Evolutionary conservation across 2,888 invertebrate genomes (phyloP).

Genomic region (Nysson spinosus): DNA sequence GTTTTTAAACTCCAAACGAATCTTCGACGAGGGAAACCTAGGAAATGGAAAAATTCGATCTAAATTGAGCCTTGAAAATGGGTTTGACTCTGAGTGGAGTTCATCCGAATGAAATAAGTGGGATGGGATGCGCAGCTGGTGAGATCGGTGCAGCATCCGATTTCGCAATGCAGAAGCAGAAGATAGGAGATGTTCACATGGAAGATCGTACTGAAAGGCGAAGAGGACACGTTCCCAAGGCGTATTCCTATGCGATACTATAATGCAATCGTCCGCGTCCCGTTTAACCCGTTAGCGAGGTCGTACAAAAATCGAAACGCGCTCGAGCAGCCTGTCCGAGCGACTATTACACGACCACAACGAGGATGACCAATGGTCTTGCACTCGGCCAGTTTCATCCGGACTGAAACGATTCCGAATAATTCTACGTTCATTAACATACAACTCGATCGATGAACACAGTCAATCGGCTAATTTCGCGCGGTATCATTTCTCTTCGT

Average conservation of each 20-base stretch:
- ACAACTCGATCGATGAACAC: neutral
- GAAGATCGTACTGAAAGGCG: constrained; percentile 55
- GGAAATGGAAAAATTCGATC: too few relatives aligned
- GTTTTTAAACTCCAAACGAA: too few relatives aligned
- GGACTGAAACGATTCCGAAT: constrained; percentile 6
- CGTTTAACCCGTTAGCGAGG: constrained; percentile 69
- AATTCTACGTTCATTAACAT: neutral
- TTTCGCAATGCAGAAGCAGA: constrained; percentile 52
- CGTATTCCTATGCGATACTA: constrained; percentile 56
- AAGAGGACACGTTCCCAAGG: constrained; percentile 69
- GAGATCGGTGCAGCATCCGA: constrained; percentile 30
- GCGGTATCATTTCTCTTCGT: constrained; percentile 16
- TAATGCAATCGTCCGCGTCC: constrained; percentile 69
- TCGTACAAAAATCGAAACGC: constrained; percentile 55
- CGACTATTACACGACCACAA: constrained; percentile 14
- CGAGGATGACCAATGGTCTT: constrained; percentile 24
- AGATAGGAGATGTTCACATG: constrained; percentile 52
- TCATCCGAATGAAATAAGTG: too few relatives aligned
- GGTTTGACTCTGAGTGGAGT: too few relatives aligned
- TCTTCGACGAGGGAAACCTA: too few relatives aligned
- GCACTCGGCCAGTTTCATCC: constrained; percentile 9
- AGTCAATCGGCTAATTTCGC: neutral
- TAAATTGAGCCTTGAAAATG: too few relatives aligned
- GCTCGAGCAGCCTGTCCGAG: constrained; percentile 37
- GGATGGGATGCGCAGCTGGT: too few relatives aligned